Base-by-base conservation (phyloP, 2,113 vertebrate genomes). In the Oxyruncus cristatus region DNA sequence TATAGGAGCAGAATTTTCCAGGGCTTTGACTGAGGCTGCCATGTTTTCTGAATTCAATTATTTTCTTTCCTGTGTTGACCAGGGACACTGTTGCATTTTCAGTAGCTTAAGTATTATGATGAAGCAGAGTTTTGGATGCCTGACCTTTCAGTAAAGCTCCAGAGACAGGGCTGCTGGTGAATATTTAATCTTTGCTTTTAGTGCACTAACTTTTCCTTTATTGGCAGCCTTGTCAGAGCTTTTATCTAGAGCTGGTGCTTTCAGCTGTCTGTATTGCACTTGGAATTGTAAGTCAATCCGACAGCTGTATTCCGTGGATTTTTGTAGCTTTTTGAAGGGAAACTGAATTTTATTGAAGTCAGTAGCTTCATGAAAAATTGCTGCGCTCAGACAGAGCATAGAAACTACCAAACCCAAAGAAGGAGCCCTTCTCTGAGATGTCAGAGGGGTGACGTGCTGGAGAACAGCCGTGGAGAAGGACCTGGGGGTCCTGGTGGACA, bases 1-100 rank as follows among this genome's bases (percentile, higher is more conserved):
- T 44, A 28, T 12, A 72, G 41, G 41, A 75, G 41, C 22, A 42
- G 53, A 68, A 17, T 89, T 92, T 85, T 42, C 5, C 22, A 28
- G 5, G 20, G 8, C 20, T 83, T 67, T 42, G 15, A 3, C 23
- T 65, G 62, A 62, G 20, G 20, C 24, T 14, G 35, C 33, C 14
- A 7, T 1, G 0, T 59, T 88, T 50, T 20, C 8, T n/a, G 13
- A 84, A 33, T 62, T 50, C 26, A 50, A 0, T 52, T 4, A 32
- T 22, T 63, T 68, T 18, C 8, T 42, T 52, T 23, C 61, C 30
- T 41, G 30, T 3, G 13, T 49, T 77, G 35, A 50, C 23, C 22
- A n/a, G 21, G 16, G 11, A 5, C 47, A 39, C 21, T 0, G 0
- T 28, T 92, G 53, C 30, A 65, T 39, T 59, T 41, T n/a, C 44